Percentiles rank a stretch among this genome's conserved stretches.
These are phyloP conservation scores for Xenus cinereus DNA, from an alignment of 2,113 vertebrate genomes.

Conservation along the genomic window DNA sequence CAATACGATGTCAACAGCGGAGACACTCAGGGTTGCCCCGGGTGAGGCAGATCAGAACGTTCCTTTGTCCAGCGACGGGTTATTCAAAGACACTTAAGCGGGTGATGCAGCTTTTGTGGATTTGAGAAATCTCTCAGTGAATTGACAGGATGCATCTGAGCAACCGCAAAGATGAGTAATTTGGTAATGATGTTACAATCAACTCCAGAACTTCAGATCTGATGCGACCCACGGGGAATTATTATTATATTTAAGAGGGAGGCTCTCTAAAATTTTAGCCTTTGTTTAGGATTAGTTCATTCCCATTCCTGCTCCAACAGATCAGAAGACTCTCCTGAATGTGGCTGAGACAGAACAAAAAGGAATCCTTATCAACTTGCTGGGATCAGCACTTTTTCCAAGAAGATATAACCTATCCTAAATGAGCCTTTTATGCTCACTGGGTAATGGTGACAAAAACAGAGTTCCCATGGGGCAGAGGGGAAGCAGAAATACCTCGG, in stretches of 20 bases:
- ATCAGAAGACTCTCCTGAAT: neutral
- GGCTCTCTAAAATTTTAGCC: neutral
- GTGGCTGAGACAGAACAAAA: neutral
- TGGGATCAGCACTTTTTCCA: neutral
- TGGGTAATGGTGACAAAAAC: neutral
- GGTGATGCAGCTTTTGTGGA: neutral
- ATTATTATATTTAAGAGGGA: neutral
- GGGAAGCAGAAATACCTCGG: neutral
- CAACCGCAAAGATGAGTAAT: neutral
- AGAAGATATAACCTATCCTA: neutral
- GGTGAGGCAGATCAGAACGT: neutral
- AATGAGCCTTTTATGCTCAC: neutral
- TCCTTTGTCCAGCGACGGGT: neutral
- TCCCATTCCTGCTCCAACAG: neutral
- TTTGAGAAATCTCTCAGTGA: neutral
- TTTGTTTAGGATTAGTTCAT: slow-evolving; percentile 1
- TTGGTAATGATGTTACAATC: neutral
- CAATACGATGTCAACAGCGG: neutral
- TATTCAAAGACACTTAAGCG: neutral
- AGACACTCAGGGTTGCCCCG: neutral
- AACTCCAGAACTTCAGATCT: neutral
- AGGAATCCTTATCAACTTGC: neutral
- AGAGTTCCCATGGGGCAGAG: neutral
- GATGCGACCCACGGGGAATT: neutral
- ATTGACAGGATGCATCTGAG: neutral